Conservation (phyloP, 2,113 vertebrate genomes). For the Fulmarus glacialis region DNA sequence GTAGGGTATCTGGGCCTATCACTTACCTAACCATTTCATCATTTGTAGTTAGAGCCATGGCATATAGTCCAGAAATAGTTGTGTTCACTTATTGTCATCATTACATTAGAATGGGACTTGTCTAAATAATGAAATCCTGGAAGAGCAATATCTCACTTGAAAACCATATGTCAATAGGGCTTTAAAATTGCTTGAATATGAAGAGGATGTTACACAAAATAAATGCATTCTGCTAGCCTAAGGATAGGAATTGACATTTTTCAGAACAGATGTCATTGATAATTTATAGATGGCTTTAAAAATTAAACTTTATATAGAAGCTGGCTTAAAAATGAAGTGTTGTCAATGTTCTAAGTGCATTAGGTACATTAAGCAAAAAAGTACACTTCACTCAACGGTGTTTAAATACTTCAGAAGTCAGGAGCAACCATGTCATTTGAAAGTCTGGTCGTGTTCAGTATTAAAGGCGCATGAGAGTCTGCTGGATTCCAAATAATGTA, state of each 20-base stretch:
- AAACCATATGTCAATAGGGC: not conserved
- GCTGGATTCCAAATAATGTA: not conserved
- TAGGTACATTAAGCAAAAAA: conserved; percentile 12
- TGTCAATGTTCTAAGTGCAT: conserved; percentile 51
- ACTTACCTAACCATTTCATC: not conserved
- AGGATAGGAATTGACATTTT: conserved; percentile 39
- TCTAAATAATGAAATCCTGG: not conserved
- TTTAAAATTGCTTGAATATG: not conserved
- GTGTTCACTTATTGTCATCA: not conserved
- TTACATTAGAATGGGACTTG: not conserved
- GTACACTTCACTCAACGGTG: not conserved
- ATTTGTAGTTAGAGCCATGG: not conserved
- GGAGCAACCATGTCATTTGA: not conserved
- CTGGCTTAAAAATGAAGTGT: conserved; percentile 32
- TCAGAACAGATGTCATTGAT: conserved; percentile 47
- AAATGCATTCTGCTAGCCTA: conserved; percentile 14
- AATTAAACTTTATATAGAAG: conserved; percentile 58
- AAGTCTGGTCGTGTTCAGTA: not conserved
- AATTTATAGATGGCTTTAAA: conserved; percentile 69
- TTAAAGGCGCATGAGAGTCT: not conserved
- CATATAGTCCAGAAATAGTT: not conserved
- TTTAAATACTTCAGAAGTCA: conserved; percentile 48
- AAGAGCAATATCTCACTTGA: not conserved
- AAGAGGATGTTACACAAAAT: not conserved
- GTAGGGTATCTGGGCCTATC: not conserved